phyloP scores from a whole-genome alignment of 2,888 invertebrate genomes.

The Silvanus unidentatus region DNA sequence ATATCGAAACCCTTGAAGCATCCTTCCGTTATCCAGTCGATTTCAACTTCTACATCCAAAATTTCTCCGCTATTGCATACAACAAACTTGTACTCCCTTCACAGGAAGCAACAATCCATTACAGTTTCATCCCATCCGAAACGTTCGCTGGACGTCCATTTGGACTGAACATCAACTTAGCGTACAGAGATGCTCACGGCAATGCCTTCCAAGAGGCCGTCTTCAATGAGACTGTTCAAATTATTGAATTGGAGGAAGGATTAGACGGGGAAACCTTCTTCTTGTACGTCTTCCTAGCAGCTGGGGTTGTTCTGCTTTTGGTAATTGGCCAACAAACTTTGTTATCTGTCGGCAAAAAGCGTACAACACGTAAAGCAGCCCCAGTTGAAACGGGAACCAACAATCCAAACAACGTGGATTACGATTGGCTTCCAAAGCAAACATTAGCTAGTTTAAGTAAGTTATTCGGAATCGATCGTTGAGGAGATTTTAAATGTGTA shows the following conservation, averaged over 20 bases:
- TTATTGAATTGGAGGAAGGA: slow-evolving; percentile 93
- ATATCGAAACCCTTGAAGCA: slow-evolving; percentile 90
- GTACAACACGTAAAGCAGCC: slow-evolving; percentile 52
- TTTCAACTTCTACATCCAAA: slow-evolving; percentile 96
- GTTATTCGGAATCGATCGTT: slow-evolving; percentile 44
- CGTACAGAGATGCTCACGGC: slow-evolving; percentile 76
- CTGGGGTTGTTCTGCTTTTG: slow-evolving; percentile 77
- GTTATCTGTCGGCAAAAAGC: slow-evolving; percentile 74
- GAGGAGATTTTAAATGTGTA: slow-evolving; percentile 3
- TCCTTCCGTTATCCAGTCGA: slow-evolving; percentile 99
- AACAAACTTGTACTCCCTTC: slow-evolving; percentile 83
- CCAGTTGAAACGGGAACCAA: slow-evolving; percentile 86
- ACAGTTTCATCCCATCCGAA: slow-evolving; percentile 92
- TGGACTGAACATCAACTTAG: slow-evolving; percentile 87
- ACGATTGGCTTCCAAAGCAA: slow-evolving; percentile 96
- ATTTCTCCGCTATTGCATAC: slow-evolving; percentile 88
- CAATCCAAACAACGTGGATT: slow-evolving; percentile 87
- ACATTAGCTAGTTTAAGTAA: slow-evolving; percentile 78
- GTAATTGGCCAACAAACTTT: slow-evolving; percentile 87
- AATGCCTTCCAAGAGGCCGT: slow-evolving; percentile 77
- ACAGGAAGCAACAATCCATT: slow-evolving; percentile 91
- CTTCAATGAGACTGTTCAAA: slow-evolving; percentile 95
- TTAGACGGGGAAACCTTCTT: slow-evolving; percentile 98
- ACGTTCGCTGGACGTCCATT: slow-evolving; percentile 96
- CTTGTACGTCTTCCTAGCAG: slow-evolving; percentile 91